Conservation (phyloP, 2,888 invertebrate species). For the Ophion costatus region DNA sequence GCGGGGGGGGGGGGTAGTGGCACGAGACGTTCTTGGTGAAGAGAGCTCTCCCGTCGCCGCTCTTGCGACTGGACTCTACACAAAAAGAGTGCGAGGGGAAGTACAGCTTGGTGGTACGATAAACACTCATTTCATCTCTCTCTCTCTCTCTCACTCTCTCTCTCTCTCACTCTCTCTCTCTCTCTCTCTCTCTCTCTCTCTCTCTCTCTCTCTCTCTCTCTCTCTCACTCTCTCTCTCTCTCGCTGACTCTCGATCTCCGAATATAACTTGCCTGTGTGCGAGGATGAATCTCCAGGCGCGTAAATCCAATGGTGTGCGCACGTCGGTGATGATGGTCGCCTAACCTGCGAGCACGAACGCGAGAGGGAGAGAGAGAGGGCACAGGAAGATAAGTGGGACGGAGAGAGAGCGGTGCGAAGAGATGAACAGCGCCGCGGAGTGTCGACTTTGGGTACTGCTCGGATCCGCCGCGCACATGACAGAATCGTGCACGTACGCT, state of each 20-base stretch:
- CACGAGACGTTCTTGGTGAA: slow-evolving; percentile 50
- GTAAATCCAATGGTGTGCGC: slow-evolving; percentile 34
- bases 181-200: slow-evolving; percentile 32
- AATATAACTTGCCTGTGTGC: slow-evolving; percentile 43
- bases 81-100: slow-evolving; percentile 36
- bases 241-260: slow-evolving; percentile 16
- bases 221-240: slow-evolving; percentile 38
- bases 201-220: slow-evolving; percentile 34
- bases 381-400: background rate
- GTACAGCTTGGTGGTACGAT: slow-evolving; percentile 24
- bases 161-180: slow-evolving; percentile 36
- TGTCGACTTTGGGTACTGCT: slow-evolving; percentile 51
- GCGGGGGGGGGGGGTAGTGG: slow-evolving; percentile 31
- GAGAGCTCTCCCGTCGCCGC: slow-evolving; percentile 44
- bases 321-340: slow-evolving; percentile 31
- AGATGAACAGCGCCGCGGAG: slow-evolving; percentile 47
- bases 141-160: slow-evolving; percentile 30
- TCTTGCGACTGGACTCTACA: slow-evolving; percentile 49
- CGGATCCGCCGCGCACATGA: background rate
- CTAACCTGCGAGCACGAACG: slow-evolving; percentile 4
- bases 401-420: slow-evolving; percentile 13
- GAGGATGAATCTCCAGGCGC: slow-evolving; percentile 50
- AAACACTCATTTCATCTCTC: slow-evolving; percentile 22
- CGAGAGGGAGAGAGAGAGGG: background rate
- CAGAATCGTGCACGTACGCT: slow-evolving; percentile 4